These are phyloP conservation scores for Cinclus cinclus DNA, from an alignment of 2,113 vertebrate genomes.

Conservation along the genomic window DNA sequence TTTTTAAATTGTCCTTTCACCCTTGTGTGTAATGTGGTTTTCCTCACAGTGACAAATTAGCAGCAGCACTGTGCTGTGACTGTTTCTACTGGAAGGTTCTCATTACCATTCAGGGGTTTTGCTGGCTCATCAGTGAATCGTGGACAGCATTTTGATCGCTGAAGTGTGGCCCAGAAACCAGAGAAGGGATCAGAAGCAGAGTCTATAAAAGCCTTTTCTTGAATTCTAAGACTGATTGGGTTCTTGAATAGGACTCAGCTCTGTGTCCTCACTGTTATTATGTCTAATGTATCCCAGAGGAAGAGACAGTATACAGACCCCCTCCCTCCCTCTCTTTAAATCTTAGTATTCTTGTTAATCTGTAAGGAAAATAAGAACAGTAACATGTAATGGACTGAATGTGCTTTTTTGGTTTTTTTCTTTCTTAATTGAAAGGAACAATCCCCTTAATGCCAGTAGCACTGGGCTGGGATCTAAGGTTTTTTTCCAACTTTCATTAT, in stretches of 20 bases:
- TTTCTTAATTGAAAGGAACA: not conserved
- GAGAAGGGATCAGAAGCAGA: not conserved
- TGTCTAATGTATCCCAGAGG: not conserved
- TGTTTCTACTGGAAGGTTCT: slow-evolving; percentile 36
- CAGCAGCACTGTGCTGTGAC: not conserved
- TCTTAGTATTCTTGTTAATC: not conserved
- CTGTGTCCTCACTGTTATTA: not conserved
- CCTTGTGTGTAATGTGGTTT: not conserved
- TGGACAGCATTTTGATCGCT: slow-evolving; percentile 9
- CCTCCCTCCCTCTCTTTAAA: not conserved
- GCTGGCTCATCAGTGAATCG: slow-evolving; percentile 36
- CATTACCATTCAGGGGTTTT: slow-evolving; percentile 49
- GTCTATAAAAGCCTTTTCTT: slow-evolving; percentile 1
- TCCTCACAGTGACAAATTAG: slow-evolving; percentile 34
- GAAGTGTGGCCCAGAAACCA: slow-evolving; percentile 17
- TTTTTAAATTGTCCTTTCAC: slow-evolving; percentile 56
- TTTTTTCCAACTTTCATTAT: not conserved
- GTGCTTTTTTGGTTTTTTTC: not conserved
- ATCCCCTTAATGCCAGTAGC: not conserved
- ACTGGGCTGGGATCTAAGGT: not conserved
- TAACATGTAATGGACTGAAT: not conserved
- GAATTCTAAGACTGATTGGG: not conserved
- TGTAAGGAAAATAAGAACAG: not conserved
- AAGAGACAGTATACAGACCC: not conserved
- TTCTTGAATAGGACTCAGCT: not conserved